Evolutionary conservation across 2,113 vertebrate species (phyloP).

Genomic region (Galeopterus variegatus): DNA sequence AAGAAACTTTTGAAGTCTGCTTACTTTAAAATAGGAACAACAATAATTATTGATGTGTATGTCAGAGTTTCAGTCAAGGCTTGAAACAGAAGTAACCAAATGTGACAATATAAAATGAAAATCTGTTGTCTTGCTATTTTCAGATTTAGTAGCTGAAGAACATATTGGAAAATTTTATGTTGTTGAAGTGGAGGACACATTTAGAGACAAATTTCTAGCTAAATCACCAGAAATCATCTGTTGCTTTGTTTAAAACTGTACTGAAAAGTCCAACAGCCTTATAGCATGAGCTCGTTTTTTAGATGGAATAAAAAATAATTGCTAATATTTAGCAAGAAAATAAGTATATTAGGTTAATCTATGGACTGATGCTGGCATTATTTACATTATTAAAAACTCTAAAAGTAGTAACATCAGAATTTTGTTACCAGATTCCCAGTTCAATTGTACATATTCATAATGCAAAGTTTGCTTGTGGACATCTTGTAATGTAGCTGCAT

Average conservation of each 20-base stretch:
- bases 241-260: constrained; percentile 61
- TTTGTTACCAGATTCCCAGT: background rate
- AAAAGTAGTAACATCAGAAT: background rate
- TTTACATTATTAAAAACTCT: background rate
- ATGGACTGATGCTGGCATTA: background rate
- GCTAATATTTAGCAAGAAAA: constrained; percentile 17
- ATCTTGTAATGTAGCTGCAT: background rate
- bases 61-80: constrained; percentile 57
- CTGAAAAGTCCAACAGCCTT: background rate
- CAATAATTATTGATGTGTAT: constrained; percentile 70
- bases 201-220: constrained; percentile 60
- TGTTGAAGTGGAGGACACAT: constrained; percentile 47
- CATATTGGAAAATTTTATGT: constrained; percentile 71
- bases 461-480: background rate
- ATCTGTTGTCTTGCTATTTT: constrained; percentile 80
- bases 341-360: background rate
- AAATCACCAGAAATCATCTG: constrained; percentile 71
- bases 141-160: constrained; percentile 67
- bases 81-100: constrained; percentile 76
- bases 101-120: constrained; percentile 79
- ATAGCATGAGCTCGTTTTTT: background rate
- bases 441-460: background rate
- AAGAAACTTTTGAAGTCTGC: background rate
- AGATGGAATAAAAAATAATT: constrained; percentile 34
- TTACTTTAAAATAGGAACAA: constrained; percentile 68